These are phyloP conservation scores for Ennomos erosarius DNA, from an alignment of 2,888 invertebrate genomes.

Conservation along the genomic window DNA sequence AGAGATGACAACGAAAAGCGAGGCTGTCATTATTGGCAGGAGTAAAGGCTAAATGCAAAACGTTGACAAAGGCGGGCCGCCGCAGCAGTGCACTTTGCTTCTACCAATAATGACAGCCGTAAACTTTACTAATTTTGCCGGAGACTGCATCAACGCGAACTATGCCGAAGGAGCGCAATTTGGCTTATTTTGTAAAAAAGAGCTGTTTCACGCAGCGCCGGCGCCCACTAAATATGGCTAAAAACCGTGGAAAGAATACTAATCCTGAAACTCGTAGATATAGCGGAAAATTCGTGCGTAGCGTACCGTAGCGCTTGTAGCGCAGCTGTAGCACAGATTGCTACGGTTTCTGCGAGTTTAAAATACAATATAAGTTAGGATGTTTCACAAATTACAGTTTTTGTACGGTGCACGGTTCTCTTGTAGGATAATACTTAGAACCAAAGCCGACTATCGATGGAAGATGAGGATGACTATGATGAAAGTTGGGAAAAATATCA, in stretches of 20 bases:
- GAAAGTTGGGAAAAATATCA: no score
- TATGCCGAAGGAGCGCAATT: constrained; percentile 6
- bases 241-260: constrained; percentile 38
- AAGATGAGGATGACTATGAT: no score
- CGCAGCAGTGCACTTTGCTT: constrained; percentile 61
- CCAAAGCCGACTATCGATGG: no score
- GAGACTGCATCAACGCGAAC: constrained; percentile 51
- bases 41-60: constrained; percentile 53
- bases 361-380: constrained; percentile 5
- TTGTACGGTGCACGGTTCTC: neutral
- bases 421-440: no score
- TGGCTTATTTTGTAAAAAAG: constrained; percentile 23
- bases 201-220: constrained; percentile 5
- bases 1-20: no score
- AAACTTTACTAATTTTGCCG: constrained; percentile 77
- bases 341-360: constrained; percentile 13
- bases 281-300: constrained; percentile 37
- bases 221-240: constrained; percentile 22
- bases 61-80: constrained; percentile 60
- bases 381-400: constrained; percentile 4
- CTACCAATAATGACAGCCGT: constrained; percentile 69
- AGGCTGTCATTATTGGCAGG: no score
- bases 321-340: constrained; percentile 25
- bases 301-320: constrained; percentile 33
- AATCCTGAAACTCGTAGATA: constrained; percentile 38